Evolutionary conservation across 2,113 vertebrate species (phyloP), one percentile per base, ranked within the genome.

Genomic region (Nannospalax galili): DNA sequence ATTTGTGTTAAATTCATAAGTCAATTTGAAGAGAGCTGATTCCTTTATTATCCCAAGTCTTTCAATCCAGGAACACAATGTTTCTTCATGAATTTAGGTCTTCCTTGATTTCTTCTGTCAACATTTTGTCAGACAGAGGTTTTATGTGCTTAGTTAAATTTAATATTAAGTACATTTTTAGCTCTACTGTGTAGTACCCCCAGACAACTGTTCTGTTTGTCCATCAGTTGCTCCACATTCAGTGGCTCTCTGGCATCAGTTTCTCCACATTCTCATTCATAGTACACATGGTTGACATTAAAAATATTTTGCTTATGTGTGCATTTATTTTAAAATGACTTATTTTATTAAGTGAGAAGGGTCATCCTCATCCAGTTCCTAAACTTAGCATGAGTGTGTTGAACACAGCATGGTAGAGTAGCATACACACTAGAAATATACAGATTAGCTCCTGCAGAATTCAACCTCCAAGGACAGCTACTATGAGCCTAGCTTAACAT

Each of bases 241-340:
- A 52, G 48, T 52, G 48, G 11, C 11, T 52, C 11, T 52, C 48
- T 52, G 11, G 48, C 11, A 52, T 52, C 48, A 52, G 11, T 52
- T 52, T 52, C 48, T 52, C 48, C 11, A 11, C 11, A 52, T 52
- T 52, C 48, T 52, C 48, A 52, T 52, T 11, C 48, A 52, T 52
- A 52, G 48, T 52, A 52, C 11, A 52, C 48, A 52, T 52, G 48
- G 48, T 52, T 52, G 48, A 52, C 48, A 6, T 52, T 52, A 42
- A 42, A 45, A 75, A 48, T 48, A 30, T 75, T 94, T 91, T 78
- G 17, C 10, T 90, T 81, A 40, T 40, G 40, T 48, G 52, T 42
- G 16, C 9, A 60, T 90, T 48, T 92, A 85, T 81, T 75, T 95
- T 64, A 74, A 96, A 94, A 28, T 93, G 42, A 73, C 89, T 90